These are phyloP conservation scores for Smittia aterrima DNA, from an alignment of 2,888 invertebrate species.

Conservation along the genomic window DNA sequence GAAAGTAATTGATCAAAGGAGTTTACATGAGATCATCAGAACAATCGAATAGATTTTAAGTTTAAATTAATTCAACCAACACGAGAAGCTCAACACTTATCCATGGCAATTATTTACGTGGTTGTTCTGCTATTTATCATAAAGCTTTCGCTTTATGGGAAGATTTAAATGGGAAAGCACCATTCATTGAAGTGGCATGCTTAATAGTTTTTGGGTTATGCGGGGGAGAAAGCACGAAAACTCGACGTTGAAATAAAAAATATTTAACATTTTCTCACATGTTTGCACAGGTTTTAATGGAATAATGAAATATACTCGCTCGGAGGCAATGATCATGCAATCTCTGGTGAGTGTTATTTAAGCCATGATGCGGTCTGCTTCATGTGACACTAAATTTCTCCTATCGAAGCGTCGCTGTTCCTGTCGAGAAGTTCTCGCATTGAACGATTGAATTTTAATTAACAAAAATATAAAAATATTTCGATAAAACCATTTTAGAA, in stretches of 20 bases:
- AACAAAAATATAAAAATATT: neutral
- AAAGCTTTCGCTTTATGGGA: neutral
- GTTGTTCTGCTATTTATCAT: neutral
- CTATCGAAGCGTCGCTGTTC: neutral
- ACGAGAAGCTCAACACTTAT: too few species aligned
- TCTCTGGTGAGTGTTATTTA: neutral
- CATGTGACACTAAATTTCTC: neutral
- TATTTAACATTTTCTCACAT: constrained; percentile 8
- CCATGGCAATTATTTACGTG: neutral
- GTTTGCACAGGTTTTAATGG: constrained; percentile 9
- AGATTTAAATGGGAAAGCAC: neutral
- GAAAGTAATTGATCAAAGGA: too few species aligned
- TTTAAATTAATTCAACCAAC: too few species aligned
- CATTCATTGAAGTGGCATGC: neutral
- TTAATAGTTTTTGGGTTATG: neutral
- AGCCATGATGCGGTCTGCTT: neutral
- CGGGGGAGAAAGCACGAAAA: neutral
- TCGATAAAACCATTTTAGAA: neutral
- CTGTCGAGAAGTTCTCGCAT: neutral
- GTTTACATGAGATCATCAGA: too few species aligned
- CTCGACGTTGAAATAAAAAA: neutral
- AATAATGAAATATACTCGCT: neutral
- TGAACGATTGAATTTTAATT: neutral
- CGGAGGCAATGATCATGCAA: constrained; percentile 12
- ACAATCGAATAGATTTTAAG: too few species aligned